Conservation (phyloP, 2,888 invertebrate species). For the Plemyria rubiginata region DNA sequence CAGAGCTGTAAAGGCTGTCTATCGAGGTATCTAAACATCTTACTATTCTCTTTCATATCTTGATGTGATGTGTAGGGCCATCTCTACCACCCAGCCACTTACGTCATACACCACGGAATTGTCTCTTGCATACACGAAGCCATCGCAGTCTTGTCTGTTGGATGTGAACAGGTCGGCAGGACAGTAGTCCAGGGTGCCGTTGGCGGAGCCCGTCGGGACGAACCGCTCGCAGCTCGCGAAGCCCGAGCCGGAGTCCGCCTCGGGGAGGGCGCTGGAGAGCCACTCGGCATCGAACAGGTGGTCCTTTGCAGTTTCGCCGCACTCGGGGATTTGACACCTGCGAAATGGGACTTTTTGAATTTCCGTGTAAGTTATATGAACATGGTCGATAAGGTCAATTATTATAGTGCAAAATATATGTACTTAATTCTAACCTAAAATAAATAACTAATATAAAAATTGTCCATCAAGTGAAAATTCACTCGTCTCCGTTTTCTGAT, state of each 20-base stretch:
- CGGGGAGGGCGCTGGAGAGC: conserved; percentile 75
- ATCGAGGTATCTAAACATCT: no score
- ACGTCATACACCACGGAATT: conserved; percentile 75
- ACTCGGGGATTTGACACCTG: conserved; percentile 82
- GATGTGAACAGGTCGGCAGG: conserved; percentile 58
- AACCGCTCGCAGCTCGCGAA: conserved; percentile 78
- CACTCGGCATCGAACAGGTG: conserved; percentile 67
- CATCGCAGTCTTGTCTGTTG: conserved; percentile 52
- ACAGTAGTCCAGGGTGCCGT: conserved; percentile 57
- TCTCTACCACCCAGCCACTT: conserved; percentile 37
- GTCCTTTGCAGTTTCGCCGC: conserved; percentile 66
- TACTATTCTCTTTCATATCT: no score
- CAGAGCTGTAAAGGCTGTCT: no score
- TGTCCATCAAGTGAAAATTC: no score
- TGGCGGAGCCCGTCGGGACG: conserved; percentile 45
- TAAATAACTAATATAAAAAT: no score
- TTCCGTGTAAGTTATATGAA: no score
- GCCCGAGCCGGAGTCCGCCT: conserved; percentile 45
- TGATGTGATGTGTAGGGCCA: no score
- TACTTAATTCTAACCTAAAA: no score
- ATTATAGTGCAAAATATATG: no score
- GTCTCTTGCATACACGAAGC: conserved; percentile 63
- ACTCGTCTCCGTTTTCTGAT: no score
- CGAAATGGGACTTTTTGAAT: conserved; percentile 54
- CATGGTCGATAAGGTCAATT: no score